Evolutionary conservation across 2,888 invertebrate species (phyloP).

Genomic region (Parapristionchus giblindavisi): DNA sequence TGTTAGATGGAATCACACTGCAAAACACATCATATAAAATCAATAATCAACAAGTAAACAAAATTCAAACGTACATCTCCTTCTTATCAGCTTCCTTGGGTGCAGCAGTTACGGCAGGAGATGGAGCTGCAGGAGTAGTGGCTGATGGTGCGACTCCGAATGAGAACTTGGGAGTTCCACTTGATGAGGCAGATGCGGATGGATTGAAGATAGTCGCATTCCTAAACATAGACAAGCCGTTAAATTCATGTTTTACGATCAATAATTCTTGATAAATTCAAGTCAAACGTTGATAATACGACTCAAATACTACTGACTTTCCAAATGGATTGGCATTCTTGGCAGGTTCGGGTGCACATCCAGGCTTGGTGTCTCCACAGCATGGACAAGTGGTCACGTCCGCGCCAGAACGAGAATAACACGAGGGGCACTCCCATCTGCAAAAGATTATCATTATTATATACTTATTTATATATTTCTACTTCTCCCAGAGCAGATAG

Average conservation of each 20-base stretch:
- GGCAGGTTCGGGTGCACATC: constrained; percentile 34
- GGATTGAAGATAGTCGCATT: constrained; percentile 28
- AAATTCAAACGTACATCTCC: neutral
- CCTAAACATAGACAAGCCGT: constrained; percentile 4
- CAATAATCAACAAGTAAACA: neutral
- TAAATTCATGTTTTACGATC: too few relatives aligned
- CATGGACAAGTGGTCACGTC: constrained; percentile 42
- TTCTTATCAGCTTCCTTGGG: constrained; percentile 7
- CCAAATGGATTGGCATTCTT: constrained; percentile 29
- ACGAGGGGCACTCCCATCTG: constrained; percentile 56
- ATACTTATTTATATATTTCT: neutral
- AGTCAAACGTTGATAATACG: too few relatives aligned
- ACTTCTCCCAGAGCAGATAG: neutral
- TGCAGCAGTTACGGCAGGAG: neutral
- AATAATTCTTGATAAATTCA: too few relatives aligned
- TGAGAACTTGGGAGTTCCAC: constrained; percentile 29
- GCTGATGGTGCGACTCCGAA: constrained; percentile 29
- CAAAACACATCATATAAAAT: too few relatives aligned
- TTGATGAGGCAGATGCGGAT: neutral
- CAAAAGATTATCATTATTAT: neutral
- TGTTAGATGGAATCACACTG: too few relatives aligned
- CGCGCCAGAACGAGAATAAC: constrained; percentile 47
- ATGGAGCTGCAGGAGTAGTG: neutral
- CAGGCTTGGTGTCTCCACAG: constrained; percentile 54
- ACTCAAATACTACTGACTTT: constrained; percentile 18